Evolutionary conservation across 2,797 vertebrate species (phyloP), one percentile per base, ranked within the genome.

Genomic region (Cossypha heuglini): DNA sequence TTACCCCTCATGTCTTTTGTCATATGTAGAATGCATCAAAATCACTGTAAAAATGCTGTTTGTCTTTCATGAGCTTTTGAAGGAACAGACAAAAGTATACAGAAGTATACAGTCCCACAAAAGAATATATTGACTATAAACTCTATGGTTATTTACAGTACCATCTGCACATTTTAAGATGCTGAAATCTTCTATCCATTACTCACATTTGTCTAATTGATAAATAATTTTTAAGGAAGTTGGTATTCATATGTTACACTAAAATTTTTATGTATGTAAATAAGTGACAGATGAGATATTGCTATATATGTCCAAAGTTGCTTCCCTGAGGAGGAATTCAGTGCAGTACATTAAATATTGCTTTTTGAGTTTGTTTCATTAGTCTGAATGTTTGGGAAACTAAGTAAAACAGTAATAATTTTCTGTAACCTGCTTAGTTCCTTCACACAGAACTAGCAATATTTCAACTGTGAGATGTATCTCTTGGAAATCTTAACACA

Each of bases 221-320:
- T 94, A 94, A 96, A 95, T 94, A 96, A 86, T 95, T 92, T 69
- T 94, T 92, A 95, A 90, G 80, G 84, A 97, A 86, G 57, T 74
- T 95, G 54, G 42, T 93, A 78, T 75, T 51, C 49, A 16, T 90
- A 87, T 95, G 57, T 75, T 77, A 57, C 72, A 72, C 54, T 67
- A 54, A 74, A 77, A 83, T 72, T 68, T 96, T 93, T 83, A 55
- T 67, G 31, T 79, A 59, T 74, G 73, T 92, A 94, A 88, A 45
- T 64, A 93, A 59, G 62, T 95, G 90, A 94, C 80, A 93, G 93
- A 95, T 97, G 79, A 95, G 46, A 52, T 93, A 83, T 86, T 96
- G 90, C 74, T 88, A 14, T 93, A 28, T 62, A 61, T 58, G 86
- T 83, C 61, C 89, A 78, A 96, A 93, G 46, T 68, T 90, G 25